These are phyloP conservation scores for Diadema setosum DNA, from an alignment of 35 echinoderm and acorn worm species.

Conservation along the genomic window DNA sequence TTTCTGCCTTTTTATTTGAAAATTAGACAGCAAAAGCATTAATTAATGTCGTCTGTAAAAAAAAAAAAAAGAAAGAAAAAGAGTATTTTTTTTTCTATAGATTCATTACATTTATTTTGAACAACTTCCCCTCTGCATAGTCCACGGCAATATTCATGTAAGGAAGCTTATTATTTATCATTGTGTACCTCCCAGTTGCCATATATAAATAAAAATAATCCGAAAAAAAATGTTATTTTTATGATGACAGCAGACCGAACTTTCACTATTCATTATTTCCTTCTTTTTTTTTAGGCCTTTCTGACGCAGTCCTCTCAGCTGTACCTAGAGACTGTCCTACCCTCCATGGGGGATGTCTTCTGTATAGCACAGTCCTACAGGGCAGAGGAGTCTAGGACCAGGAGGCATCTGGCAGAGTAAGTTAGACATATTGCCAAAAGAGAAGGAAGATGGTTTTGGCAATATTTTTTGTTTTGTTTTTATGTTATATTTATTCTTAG, in stretches of 20 bases:
- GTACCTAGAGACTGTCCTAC: slow-evolving; percentile 87
- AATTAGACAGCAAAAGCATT: too few relatives aligned
- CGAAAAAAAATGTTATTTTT: too few relatives aligned
- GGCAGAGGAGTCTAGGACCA: slow-evolving; percentile 84
- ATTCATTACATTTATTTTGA: neutral
- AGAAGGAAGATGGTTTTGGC: neutral
- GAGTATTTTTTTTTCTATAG: too few relatives aligned
- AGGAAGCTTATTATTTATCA: neutral
- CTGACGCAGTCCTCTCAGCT: slow-evolving; percentile 94
- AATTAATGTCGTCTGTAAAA: too few relatives aligned
- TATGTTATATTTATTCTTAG: too few relatives aligned
- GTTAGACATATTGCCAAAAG: neutral
- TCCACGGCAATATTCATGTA: neutral
- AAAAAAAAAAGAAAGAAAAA: too few relatives aligned
- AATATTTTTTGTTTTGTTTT: too few relatives aligned
- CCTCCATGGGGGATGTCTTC: slow-evolving; percentile 86
- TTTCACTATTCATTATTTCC: neutral
- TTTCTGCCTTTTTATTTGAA: too few relatives aligned
- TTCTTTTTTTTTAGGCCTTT: slow-evolving; percentile 47
- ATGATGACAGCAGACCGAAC: neutral
- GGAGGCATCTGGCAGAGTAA: slow-evolving; percentile 94
- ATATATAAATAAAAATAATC: too few relatives aligned
- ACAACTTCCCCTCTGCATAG: neutral
- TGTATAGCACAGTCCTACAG: slow-evolving; percentile 88
- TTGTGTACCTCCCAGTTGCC: too few relatives aligned